Evolutionary conservation across 2,888 invertebrate species (phyloP), one percentile per base, ranked within the genome.

Genomic region (Drosophila melanosoma): DNA sequence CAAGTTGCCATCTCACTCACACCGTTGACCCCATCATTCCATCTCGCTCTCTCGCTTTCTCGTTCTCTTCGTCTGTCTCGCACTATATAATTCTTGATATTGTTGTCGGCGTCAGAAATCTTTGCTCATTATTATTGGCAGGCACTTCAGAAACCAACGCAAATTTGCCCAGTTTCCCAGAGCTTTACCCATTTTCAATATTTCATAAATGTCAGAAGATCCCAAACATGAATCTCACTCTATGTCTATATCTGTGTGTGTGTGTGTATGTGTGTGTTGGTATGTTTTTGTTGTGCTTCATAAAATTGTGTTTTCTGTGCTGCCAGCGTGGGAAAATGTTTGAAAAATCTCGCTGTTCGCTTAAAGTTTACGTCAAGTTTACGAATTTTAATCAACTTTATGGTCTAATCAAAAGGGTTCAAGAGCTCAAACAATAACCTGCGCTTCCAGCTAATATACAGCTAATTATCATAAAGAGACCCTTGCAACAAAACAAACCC

Each of bases 81-180:
- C 56, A 59, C 49, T 71, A 56, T 52, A 83, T 84, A 84, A 82
- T 79, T 83, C 75, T 74, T 80, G 74, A 74, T 82, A 79, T 74
- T 79, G 74, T 69, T 60, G 69, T 76, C 76, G 84, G 84, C 84
- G 86, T 82, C 84, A 84, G 82, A 76, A 84, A 84, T 84, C 84
- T 84, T 84, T 83, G 78, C 86, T 80, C 84, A 86, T 84, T 86
- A 83, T 86, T 84, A 84, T 84, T 84, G 86, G 83, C 80, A 82
- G 82, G 67, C 74, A 63, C 73, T 74, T 63, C 62, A 69, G 63
- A 71, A 61, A 48, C 68, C 59, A 74, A 59, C 62, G 69, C 62
- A 69, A 63, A 69, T 49, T 59, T 33, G 23, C 33, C 32, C 52
- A 65, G 65, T 56, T 69, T 58, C 69, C 20, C 6, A 36, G 36